Evolutionary conservation across 2,888 invertebrate genomes (phyloP).

Genomic region (Prosapia bicincta): DNA sequence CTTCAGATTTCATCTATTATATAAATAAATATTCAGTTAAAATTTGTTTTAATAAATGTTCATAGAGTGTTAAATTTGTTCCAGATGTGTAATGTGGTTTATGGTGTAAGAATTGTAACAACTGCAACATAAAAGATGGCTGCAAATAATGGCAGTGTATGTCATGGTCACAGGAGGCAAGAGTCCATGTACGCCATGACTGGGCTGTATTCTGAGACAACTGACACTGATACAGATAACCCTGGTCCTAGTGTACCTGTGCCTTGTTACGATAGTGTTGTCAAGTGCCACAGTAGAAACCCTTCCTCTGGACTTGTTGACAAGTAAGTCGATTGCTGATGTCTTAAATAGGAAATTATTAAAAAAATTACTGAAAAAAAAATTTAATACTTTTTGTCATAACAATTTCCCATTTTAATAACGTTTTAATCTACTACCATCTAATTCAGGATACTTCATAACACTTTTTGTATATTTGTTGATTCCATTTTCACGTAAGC

Average conservation of each 20-base stretch:
- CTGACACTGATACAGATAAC: slow-evolving; percentile 39
- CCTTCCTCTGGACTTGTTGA: slow-evolving; percentile 71
- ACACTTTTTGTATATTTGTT: too few relatives aligned
- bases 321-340: slow-evolving; percentile 55
- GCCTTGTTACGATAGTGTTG: slow-evolving; percentile 45
- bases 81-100: neutral
- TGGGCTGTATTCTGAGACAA: slow-evolving; percentile 73
- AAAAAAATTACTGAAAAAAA: too few relatives aligned
- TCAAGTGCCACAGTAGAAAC: slow-evolving; percentile 79
- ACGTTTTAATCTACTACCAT: too few relatives aligned
- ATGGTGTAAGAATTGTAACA: neutral
- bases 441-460: too few relatives aligned
- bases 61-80: neutral
- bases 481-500: too few relatives aligned
- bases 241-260: slow-evolving; percentile 43
- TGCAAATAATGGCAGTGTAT: slow-evolving; percentile 32
- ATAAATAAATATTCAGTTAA: too few relatives aligned
- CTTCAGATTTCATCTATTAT: too few relatives aligned
- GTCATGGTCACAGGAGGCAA: slow-evolving; percentile 62
- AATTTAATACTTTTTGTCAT: too few relatives aligned
- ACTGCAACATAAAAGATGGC: slow-evolving; percentile 1
- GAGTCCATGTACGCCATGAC: slow-evolving; percentile 90
- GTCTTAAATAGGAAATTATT: too few relatives aligned
- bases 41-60: too few relatives aligned
- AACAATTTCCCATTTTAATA: too few relatives aligned